Conservation (phyloP, 2,797 vertebrate species). For the Hydrophis major region DNA sequence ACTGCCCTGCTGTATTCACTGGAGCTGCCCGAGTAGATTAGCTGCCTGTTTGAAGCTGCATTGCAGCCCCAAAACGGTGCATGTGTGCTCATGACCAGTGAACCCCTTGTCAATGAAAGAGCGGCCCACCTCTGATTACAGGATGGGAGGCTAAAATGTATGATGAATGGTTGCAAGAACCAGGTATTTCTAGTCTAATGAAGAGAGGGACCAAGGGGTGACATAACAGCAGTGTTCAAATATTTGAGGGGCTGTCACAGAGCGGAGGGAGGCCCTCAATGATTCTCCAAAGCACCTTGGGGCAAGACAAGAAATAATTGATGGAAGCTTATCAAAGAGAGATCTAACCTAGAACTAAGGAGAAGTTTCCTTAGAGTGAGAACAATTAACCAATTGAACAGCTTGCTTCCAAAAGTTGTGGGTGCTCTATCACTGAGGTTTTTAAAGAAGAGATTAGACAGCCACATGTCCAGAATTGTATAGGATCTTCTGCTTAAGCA, state of each 20-base stretch:
- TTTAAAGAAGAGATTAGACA: background rate
- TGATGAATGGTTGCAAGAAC: background rate
- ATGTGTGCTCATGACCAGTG: too few species aligned
- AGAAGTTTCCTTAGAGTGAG: background rate
- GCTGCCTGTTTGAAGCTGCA: too few species aligned
- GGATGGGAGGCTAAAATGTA: background rate
- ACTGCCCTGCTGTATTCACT: too few species aligned
- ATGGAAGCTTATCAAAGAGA: background rate
- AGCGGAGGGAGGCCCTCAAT: background rate
- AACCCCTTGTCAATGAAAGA: too few species aligned
- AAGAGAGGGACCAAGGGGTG: background rate
- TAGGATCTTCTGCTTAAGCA: background rate
- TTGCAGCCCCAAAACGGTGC: too few species aligned
- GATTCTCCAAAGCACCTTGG: background rate
- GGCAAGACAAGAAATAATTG: background rate
- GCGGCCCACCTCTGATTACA: too few species aligned
- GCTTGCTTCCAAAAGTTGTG: background rate
- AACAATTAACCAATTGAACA: background rate
- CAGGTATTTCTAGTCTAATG: background rate
- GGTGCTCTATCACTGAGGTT: background rate
- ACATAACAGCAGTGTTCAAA: background rate
- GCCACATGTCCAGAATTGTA: background rate
- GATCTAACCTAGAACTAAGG: background rate
- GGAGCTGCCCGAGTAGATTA: too few species aligned
- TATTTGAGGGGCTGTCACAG: background rate